Conservation (phyloP, 1,140 invertebrate genomes). For the Hyles euphorbiae region DNA sequence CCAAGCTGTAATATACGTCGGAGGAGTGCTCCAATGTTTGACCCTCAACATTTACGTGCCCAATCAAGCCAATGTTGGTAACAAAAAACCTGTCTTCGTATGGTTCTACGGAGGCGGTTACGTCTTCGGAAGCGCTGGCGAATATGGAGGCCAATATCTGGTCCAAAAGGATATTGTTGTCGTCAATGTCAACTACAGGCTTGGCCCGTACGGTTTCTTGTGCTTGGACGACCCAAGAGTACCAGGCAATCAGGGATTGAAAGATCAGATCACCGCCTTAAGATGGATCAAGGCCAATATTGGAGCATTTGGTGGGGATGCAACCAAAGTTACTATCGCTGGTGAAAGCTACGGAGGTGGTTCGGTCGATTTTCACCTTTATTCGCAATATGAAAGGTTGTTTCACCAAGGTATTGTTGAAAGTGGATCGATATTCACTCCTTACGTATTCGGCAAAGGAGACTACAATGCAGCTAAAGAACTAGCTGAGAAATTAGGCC, state of each 20-base stretch:
- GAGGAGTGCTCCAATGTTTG: constrained; percentile 36
- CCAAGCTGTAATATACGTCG: constrained; percentile 12
- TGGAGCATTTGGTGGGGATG: constrained; percentile 81
- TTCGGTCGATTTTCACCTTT: constrained; percentile 70
- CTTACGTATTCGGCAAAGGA: constrained; percentile 15
- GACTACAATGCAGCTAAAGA: constrained; percentile 20
- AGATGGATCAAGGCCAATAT: constrained; percentile 80
- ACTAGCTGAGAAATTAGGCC: constrained; percentile 16
- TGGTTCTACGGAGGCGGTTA: constrained; percentile 84
- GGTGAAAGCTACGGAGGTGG: constrained; percentile 79
- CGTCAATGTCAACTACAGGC: constrained; percentile 78
- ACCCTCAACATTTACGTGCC: constrained; percentile 44
- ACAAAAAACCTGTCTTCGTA: constrained; percentile 78
- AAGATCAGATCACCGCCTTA: constrained; percentile 81
- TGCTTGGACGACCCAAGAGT: constrained; percentile 78
- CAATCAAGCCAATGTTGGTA: constrained; percentile 3
- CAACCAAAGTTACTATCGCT: constrained; percentile 81
- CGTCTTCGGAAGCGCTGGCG: constrained; percentile 50
- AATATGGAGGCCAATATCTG: constrained; percentile 69
- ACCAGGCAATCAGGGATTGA: constrained; percentile 81
- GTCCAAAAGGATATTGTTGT: constrained; percentile 75
- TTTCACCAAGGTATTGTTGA: constrained; percentile 31
- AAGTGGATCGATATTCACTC: constrained; percentile 20
- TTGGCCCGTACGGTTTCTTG: constrained; percentile 80
- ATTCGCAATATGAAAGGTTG: constrained; percentile 18